Evolutionary conservation across 1,140 invertebrate species (phyloP), one percentile per base, ranked within the genome.

Genomic region (Dufourea novaeangliae): DNA sequence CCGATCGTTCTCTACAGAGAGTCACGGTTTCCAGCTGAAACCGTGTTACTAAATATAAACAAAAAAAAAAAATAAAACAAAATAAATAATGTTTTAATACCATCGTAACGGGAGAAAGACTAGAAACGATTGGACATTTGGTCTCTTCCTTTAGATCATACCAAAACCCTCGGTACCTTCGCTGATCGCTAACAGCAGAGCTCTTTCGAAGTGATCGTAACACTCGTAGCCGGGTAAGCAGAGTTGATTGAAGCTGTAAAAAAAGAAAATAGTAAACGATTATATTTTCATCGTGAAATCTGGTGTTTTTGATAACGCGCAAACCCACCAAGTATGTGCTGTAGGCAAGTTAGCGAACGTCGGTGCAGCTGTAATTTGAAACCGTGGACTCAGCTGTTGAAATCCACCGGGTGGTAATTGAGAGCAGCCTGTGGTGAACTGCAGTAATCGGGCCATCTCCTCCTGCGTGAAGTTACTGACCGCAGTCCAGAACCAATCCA

Each of bases 121-220:
- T 85, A 85, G 66, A 85, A 67, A 37, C 70, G 41, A 76, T 44
- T 46, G 41, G 27, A 57, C 6, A 5, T 11, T 62, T 52, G 7
- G 29, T 62, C 14, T 11, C 14, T 39, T 62, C 59, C 6, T 22
- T 95, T 94, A 97, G 82, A 97, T 96, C 96, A 99, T 96, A 80
- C 97, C 97, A 93, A 99, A 99, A 52, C 98, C 98, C 94, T 98
- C 98, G 32, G 96, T 97, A 59, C 98, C 98, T 94, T 99, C 98
- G 90, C 96, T 98, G 88, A 99, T 98, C 75, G 98, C 97, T 87
- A 98, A 93, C 34, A 98, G 93, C 56, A 99, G 93, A 37, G 97
- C 96, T 90, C 96, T 96, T 87, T 98, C 97, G 86, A 99, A 97
- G 83, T 97, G 96, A 93, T 99, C 97, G 91, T 98, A 98, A 85